Evolutionary conservation across 2,888 invertebrate species (phyloP), one percentile per base, ranked within the genome.

Genomic region (Drosophila greeni): DNA sequence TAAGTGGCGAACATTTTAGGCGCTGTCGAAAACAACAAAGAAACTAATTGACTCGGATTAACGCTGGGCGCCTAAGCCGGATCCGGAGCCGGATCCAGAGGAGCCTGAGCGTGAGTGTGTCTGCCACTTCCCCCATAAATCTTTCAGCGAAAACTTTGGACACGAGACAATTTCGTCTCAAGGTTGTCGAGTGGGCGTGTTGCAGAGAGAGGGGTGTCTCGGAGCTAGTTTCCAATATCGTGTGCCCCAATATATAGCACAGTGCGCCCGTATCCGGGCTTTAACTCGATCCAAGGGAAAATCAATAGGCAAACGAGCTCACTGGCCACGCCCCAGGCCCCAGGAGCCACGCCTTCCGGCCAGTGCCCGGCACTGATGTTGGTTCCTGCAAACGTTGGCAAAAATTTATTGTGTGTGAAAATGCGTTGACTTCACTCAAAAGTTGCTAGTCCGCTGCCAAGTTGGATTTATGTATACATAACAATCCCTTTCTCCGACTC

Each of bases 1-100:
- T 84, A 74, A 84, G 84, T 68, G 60, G 69, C 65, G 45, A 62
- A 70, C 66, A 84, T 69, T 82, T 66, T 64, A 59, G 66, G 52
- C 34, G 65, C 61, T 75, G 59, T 70, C 70, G 68, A 73, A 75
- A 70, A 74, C 75, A 84, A 85, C 84, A 84, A 85, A 72, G 84
- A 74, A 83, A 72, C 79, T 84, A 85, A 85, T 83, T 85, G 84
- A 83, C 76, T 85, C 73, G 84, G 82, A 83, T 84, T 84, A 82
- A 76, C 80, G 76, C 73, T 70, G 74, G 56, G 62, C 58, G 56
- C 66, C 49, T 42, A 61, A 56, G 40, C 20, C 23, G 26, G n/a
- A 9, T 37, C 12, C n/a, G 12, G n/a, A 5, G 24, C 26, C 34
- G n/a, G n/a, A 36, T 18, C 12, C 20, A 3, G 20, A 14, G 24